Evolutionary conservation across 2,888 invertebrate species (phyloP).

Genomic region (Caenorhabditis auriculariae): DNA sequence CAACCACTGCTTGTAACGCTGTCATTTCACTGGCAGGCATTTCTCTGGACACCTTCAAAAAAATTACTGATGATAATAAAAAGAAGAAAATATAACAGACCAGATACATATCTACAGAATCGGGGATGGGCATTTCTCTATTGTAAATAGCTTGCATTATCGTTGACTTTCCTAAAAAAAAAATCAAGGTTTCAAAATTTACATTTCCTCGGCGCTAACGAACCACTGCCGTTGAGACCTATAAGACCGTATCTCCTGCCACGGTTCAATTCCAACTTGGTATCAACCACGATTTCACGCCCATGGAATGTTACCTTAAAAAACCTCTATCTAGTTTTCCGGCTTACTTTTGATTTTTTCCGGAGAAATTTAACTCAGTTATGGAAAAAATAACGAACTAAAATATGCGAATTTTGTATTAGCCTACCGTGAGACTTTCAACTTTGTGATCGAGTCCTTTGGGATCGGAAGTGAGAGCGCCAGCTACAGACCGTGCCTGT

Average conservation of each 20-base stretch:
- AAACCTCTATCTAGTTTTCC: no score
- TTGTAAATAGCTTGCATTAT: slow-evolving; percentile 86
- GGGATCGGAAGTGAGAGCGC: slow-evolving; percentile 89
- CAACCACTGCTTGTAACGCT: slow-evolving; percentile 89
- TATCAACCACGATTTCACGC: slow-evolving; percentile 90
- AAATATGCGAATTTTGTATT: background rate
- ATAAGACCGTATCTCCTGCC: slow-evolving; percentile 93
- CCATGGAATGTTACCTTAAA: slow-evolving; percentile 88
- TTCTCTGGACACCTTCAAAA: slow-evolving; percentile 72
- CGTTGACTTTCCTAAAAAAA: slow-evolving; percentile 81
- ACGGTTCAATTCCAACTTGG: slow-evolving; percentile 92
- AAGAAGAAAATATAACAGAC: slow-evolving; percentile 65
- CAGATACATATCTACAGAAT: slow-evolving; percentile 95
- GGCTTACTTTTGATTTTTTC: no score
- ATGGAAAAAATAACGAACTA: background rate
- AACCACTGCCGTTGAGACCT: slow-evolving; percentile 94
- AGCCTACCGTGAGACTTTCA: slow-evolving; percentile 64
- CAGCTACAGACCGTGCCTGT: slow-evolving; percentile 89
- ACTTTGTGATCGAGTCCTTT: slow-evolving; percentile 94
- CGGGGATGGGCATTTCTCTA: slow-evolving; percentile 89
- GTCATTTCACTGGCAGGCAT: slow-evolving; percentile 97
- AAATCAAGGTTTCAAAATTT: background rate
- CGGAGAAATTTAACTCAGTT: background rate
- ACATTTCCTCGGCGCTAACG: slow-evolving; percentile 50
- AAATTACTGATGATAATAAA: background rate